Percentiles rank a stretch among this genome's conserved stretches.
Evolutionary conservation across 2,113 vertebrate species (phyloP).

Genomic region (Pelobates fuscus): DNA sequence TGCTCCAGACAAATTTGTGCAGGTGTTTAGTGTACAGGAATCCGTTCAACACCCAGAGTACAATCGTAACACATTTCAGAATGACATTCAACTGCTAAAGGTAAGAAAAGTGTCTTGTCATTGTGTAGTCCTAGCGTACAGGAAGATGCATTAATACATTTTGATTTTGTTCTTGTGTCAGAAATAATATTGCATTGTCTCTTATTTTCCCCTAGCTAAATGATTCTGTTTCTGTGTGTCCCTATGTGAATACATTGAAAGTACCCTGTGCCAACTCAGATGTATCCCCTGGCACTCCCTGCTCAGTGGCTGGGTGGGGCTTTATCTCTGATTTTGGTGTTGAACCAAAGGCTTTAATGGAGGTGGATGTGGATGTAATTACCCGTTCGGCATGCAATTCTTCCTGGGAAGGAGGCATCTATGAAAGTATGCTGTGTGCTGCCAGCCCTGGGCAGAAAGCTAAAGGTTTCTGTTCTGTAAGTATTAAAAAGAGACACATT

Average conservation of each 20-base stretch:
- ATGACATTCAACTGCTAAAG: slow-evolving; percentile 66
- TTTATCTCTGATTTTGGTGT: slow-evolving; percentile 55
- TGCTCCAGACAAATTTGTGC: slow-evolving; percentile 56
- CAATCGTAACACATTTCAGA: neutral
- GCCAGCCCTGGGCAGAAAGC: slow-evolving; percentile 43
- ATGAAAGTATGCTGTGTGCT: slow-evolving; percentile 57
- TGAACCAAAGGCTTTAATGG: slow-evolving; percentile 55
- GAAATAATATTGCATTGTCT: neutral
- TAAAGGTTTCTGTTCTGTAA: slow-evolving; percentile 64
- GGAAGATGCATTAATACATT: too few species aligned
- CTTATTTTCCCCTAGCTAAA: slow-evolving; percentile 57
- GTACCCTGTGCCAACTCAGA: neutral
- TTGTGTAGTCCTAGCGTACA: neutral
- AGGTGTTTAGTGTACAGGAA: slow-evolving; percentile 52
- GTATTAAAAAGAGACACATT: slow-evolving; percentile 18
- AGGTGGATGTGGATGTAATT: slow-evolving; percentile 58
- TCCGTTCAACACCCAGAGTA: slow-evolving; percentile 59
- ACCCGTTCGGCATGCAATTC: slow-evolving; percentile 54
- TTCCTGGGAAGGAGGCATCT: slow-evolving; percentile 60
- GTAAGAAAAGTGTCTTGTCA: slow-evolving; percentile 52
- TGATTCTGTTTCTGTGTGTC: slow-evolving; percentile 53
- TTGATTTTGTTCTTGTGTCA: too few species aligned
- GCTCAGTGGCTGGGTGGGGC: slow-evolving; percentile 65
- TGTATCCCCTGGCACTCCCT: slow-evolving; percentile 40
- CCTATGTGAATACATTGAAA: slow-evolving; percentile 51